Evolutionary conservation across 2,888 invertebrate species (phyloP).

Genomic region (Cephonodes hylas): DNA sequence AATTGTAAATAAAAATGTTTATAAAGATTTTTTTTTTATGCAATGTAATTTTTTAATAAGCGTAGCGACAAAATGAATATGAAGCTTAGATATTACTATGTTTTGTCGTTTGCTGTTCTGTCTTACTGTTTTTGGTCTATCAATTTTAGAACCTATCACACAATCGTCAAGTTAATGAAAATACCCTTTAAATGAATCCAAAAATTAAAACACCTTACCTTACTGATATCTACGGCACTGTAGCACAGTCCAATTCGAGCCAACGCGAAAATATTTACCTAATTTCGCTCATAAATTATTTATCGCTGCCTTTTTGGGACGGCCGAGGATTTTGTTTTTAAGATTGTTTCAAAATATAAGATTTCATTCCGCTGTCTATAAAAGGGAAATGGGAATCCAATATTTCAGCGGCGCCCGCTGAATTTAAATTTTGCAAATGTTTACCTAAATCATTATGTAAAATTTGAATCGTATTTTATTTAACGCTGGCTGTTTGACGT

Average conservation of each 20-base stretch:
- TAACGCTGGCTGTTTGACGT: neutral
- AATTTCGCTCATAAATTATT: slow-evolving; percentile 47
- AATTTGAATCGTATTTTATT: neutral
- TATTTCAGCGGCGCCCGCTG: slow-evolving; percentile 9
- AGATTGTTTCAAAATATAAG: slow-evolving; percentile 13
- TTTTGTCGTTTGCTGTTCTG: no score
- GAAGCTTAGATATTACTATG: no score
- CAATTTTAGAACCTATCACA: no score
- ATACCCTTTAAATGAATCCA: no score
- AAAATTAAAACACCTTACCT: no score
- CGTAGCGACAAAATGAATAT: no score
- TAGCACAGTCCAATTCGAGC: slow-evolving; percentile 26
- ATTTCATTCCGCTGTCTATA: neutral
- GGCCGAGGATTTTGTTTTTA: slow-evolving; percentile 25
- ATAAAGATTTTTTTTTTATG: no score
- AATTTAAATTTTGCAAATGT: slow-evolving; percentile 12
- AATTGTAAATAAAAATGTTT: no score
- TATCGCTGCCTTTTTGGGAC: slow-evolving; percentile 31
- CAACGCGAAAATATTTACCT: slow-evolving; percentile 45
- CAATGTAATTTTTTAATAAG: no score
- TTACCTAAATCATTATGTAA: neutral
- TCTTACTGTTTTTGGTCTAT: no score
- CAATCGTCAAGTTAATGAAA: no score
- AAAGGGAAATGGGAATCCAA: slow-evolving; percentile 8
- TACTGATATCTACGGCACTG: slow-evolving; percentile 10